Conservation (phyloP, 1,140 invertebrate species). For the Heliconius melpomene region DNA sequence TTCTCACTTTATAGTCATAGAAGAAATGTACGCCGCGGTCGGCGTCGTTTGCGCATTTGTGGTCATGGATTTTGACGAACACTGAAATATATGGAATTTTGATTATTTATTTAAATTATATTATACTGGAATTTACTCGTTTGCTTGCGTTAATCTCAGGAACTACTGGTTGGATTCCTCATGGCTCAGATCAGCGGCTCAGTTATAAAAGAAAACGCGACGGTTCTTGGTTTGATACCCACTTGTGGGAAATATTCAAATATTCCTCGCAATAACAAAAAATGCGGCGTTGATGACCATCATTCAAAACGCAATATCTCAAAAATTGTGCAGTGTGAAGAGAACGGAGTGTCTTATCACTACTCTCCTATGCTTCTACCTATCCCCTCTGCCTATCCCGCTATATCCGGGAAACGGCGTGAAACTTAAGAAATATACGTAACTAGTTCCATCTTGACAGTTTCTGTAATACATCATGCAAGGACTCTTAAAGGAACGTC, state of each 20-base stretch:
- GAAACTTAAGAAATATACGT: not conserved
- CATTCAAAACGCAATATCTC: not conserved
- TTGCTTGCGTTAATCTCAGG: too few relatives aligned
- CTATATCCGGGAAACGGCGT: too few relatives aligned
- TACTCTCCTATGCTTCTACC: too few relatives aligned
- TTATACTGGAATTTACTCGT: too few relatives aligned
- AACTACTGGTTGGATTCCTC: too few relatives aligned
- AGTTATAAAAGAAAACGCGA: not conserved
- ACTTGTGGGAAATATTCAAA: not conserved
- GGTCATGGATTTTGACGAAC: slow-evolving; percentile 64
- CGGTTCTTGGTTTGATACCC: too few relatives aligned
- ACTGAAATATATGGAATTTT: slow-evolving; percentile 45
- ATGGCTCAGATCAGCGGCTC: too few relatives aligned
- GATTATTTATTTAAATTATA: too few relatives aligned
- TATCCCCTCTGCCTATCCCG: too few relatives aligned
- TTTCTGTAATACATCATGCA: slow-evolving; percentile 76
- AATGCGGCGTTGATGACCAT: not conserved
- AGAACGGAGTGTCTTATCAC: too few relatives aligned
- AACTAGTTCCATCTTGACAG: slow-evolving; percentile 74
- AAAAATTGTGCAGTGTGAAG: not conserved
- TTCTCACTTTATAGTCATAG: slow-evolving; percentile 62
- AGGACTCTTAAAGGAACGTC: slow-evolving; percentile 64
- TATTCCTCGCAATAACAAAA: not conserved
- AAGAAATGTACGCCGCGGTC: slow-evolving; percentile 59
- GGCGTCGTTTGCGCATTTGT: slow-evolving; percentile 52